Percentiles rank a stretch among this genome's conserved stretches.
phyloP scores from a whole-genome alignment of 37 sponge, comb jelly and placozoan species.

The Geodia barretti region DNA sequence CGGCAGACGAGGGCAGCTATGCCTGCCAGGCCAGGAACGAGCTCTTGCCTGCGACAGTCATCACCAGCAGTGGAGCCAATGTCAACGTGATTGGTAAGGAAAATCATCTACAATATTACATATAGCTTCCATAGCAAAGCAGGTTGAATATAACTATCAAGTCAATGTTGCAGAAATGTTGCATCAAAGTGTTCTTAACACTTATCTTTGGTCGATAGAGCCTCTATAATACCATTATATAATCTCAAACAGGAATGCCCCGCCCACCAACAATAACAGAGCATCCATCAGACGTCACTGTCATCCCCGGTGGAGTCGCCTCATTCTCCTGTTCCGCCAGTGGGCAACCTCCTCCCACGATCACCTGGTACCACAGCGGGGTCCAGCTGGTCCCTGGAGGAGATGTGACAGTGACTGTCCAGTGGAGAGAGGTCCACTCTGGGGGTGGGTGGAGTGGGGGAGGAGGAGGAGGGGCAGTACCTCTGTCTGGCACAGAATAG shows the following conservation, averaged over 20 bases:
- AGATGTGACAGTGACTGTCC: background rate
- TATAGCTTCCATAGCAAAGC: background rate
- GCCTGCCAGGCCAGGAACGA: conserved; percentile 50
- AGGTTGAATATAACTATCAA: too few species aligned
- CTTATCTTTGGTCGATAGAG: too few species aligned
- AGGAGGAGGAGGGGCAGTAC: conserved; percentile 31
- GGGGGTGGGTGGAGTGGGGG: conserved; percentile 14
- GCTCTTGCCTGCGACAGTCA: conserved; percentile 23
- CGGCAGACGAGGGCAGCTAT: conserved; percentile 38
- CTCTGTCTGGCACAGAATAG: conserved; percentile 49
- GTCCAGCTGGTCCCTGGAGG: background rate
- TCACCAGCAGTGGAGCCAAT: conserved; percentile 30
- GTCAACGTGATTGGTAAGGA: conserved; percentile 55
- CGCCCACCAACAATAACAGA: conserved; percentile 40
- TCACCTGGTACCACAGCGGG: conserved; percentile 39
- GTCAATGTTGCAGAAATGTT: too few species aligned
- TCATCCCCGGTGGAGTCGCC: conserved; percentile 19
- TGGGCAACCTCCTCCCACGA: conserved; percentile 58
- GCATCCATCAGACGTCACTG: conserved; percentile 21
- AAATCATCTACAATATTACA: background rate
- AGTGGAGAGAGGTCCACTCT: conserved; percentile 16
- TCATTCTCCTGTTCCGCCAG: conserved; percentile 48
- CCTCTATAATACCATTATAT: too few species aligned
- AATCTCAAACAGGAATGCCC: conserved; percentile 17
- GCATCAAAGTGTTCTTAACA: too few species aligned